phyloP scores from a whole-genome alignment of 1,140 invertebrate species.

The Drosophila arawakana region DNA sequence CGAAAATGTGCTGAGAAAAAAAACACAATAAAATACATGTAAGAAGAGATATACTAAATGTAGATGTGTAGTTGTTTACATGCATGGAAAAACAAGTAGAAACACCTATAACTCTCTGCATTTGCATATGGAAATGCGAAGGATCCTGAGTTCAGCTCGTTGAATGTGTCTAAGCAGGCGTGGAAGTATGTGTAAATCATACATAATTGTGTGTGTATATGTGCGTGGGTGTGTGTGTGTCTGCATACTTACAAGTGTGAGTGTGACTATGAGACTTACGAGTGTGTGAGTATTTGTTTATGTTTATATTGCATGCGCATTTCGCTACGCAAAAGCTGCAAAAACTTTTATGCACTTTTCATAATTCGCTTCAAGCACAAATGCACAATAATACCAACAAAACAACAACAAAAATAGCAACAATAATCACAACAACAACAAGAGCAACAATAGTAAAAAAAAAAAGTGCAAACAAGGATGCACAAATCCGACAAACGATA shows the following conservation, averaged over 20 bases:
- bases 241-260: not conserved
- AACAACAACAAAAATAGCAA: conserved; percentile 40
- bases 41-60: not conserved
- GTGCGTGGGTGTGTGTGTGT: conserved; percentile 6
- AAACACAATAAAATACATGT: not conserved
- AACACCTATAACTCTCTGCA: conserved; percentile 35
- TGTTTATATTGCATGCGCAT: conserved; percentile 67
- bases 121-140: conserved; percentile 60
- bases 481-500: conserved; percentile 52
- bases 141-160: conserved; percentile 2
- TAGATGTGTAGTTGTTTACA: not conserved
- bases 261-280: not conserved
- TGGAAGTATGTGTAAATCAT: conserved; percentile 66
- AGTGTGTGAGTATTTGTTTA: conserved; percentile 34
- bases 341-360: conserved; percentile 75
- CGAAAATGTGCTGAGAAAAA: not conserved
- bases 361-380: conserved; percentile 77
- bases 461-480: conserved; percentile 54
- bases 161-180: conserved; percentile 55
- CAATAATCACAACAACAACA: conserved; percentile 56
- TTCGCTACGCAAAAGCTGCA: conserved; percentile 62
- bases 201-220: conserved; percentile 54
- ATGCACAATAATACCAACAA: conserved; percentile 74
- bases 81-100: not conserved
- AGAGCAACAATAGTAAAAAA: not conserved